Conservation (phyloP, 2,888 invertebrate genomes). For the Argynnis bischoffii region DNA sequence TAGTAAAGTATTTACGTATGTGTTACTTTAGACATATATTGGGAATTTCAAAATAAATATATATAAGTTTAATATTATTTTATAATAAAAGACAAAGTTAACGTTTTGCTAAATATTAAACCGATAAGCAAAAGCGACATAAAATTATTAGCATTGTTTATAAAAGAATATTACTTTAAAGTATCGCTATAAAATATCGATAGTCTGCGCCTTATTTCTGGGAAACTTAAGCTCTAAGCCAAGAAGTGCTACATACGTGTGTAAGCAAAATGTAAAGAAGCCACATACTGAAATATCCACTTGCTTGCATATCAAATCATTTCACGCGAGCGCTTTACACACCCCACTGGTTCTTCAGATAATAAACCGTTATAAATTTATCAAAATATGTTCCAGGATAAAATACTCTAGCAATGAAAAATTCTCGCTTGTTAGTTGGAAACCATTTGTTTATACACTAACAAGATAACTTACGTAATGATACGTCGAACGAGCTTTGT, state of each 20-base stretch:
- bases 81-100: too few species aligned
- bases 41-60: too few species aligned
- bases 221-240: not conserved
- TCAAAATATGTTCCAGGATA: conserved; percentile 35
- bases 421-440: conserved; percentile 40
- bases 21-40: too few species aligned
- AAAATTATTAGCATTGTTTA: not conserved
- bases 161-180: not conserved
- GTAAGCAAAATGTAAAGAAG: conserved; percentile 23
- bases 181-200: not conserved
- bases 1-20: too few species aligned
- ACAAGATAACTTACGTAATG: conserved; percentile 41
- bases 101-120: too few species aligned
- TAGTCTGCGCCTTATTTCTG: not conserved
- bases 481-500: conserved; percentile 28
- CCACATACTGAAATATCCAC: conserved; percentile 27
- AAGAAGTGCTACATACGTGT: conserved; percentile 1
- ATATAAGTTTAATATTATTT: too few species aligned
- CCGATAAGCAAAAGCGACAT: too few species aligned
- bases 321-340: conserved; percentile 32
- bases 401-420: conserved; percentile 36
- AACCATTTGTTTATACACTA: conserved; percentile 40
- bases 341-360: conserved; percentile 34
- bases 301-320: conserved; percentile 36
- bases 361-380: conserved; percentile 38